Conservation (phyloP, 2,113 vertebrate genomes). For the Tachysurus vachellii region DNA sequence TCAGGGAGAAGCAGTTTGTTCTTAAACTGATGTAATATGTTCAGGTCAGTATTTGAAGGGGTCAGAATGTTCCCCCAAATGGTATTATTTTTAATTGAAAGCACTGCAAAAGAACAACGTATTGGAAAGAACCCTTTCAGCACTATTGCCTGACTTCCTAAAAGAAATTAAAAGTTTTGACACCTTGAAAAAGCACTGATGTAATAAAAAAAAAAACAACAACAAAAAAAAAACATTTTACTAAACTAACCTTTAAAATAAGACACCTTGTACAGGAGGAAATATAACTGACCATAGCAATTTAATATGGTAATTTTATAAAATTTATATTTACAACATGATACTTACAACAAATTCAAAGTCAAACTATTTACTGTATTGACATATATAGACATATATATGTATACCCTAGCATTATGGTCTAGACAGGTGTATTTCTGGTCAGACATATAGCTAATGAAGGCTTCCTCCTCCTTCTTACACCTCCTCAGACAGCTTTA, state of each 20-base stretch:
- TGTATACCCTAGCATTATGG: neutral
- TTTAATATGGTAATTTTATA: neutral
- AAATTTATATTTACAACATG: neutral
- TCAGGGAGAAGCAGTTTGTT: conserved; percentile 44
- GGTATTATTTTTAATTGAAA: neutral
- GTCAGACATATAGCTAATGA: conserved; percentile 26
- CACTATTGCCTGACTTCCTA: neutral
- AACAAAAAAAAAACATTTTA: neutral
- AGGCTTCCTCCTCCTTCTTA: neutral
- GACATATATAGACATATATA: no score
- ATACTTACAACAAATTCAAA: neutral
- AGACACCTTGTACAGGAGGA: neutral
- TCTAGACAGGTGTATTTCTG: conserved; percentile 32
- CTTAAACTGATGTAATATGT: conserved; percentile 51
- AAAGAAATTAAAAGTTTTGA: neutral
- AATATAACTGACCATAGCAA: neutral
- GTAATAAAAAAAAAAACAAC: neutral
- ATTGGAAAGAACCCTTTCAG: neutral
- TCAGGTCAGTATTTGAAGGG: conserved; percentile 13
- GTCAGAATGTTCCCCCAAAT: neutral
- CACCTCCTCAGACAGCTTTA: conserved; percentile 6
- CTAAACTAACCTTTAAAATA: neutral
- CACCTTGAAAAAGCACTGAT: neutral
- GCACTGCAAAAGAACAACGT: neutral
- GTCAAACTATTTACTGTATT: neutral